These are phyloP conservation scores for Apostichopus parvimensis DNA, from an alignment of 35 echinoderm and acorn worm genomes.

Conservation along the genomic window DNA sequence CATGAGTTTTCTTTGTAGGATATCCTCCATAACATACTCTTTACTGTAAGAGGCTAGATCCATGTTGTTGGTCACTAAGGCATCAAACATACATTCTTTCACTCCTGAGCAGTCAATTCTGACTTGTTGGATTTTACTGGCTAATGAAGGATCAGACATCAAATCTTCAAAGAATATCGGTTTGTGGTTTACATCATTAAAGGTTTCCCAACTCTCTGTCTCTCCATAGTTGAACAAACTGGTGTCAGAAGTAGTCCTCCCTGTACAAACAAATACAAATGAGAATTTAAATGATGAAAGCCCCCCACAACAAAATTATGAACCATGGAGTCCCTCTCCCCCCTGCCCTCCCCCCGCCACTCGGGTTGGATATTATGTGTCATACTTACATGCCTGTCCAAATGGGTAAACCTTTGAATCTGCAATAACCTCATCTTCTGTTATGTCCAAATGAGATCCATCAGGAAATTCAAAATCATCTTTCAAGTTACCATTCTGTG, in stretches of 20 bases:
- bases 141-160: neutral
- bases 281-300: no score
- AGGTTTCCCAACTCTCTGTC: slow-evolving; percentile 26
- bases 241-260: slow-evolving; percentile 40
- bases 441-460: slow-evolving; percentile 1
- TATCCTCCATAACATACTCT: slow-evolving; percentile 18
- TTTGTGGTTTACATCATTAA: slow-evolving; percentile 41
- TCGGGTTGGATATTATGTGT: neutral
- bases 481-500: neutral
- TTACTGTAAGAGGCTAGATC: slow-evolving; percentile 5
- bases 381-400: slow-evolving; percentile 44
- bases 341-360: no score
- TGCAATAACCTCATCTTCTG: slow-evolving; percentile 16
- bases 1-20: neutral
- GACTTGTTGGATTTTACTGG: neutral
- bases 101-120: slow-evolving; percentile 2
- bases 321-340: no score
- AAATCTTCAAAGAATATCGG: slow-evolving; percentile 63
- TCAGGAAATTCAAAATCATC: slow-evolving; percentile 39
- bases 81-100: slow-evolving; percentile 54
- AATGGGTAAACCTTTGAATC: slow-evolving; percentile 35
- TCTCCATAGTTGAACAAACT: slow-evolving; percentile 42
- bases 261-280: neutral
- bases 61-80: slow-evolving; percentile 38
- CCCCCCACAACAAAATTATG: no score